Base-by-base conservation (phyloP, 1,140 invertebrate genomes). In the Hylaeus volcanicus region DNA sequence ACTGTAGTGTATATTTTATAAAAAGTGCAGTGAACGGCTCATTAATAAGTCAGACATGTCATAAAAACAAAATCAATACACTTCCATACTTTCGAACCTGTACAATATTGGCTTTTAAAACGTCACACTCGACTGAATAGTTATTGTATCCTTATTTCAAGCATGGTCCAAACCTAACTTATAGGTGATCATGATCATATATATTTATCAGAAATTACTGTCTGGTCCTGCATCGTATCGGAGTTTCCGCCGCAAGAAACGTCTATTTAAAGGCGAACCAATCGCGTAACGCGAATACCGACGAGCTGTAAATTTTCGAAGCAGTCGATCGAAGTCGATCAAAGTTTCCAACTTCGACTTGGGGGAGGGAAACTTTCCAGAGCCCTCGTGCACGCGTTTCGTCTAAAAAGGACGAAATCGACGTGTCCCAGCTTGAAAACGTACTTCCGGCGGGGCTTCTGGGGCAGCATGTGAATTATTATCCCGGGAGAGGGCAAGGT, bases 281-380 rank as follows among this genome's bases (percentile, higher is more conserved):
- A 1, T n/a, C 14, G 43, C 15, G 15, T 37, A 48, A 9, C 48
- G 43, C 8, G 56, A 74, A 56, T 15, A 66, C 51, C 5, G 12
- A 3, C 3, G n/a, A 14, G 1, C 45, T 9, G 56, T 41, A 41
- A 61, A 61, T 77, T 71, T 77, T 71, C 55, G 37, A 71, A 51
- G 75, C 55, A 51, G 51, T 43, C 66, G 75, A 77, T 77, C 75
- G 41, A 66, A 75, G 51, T 75, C 60, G 58, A 74, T 74, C 73
- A 55, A 75, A 65, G 48, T 75, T 71, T 60, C 11, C 9, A 71
- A 71, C 43, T 71, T 58, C 51, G 64, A 15, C 60, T 51, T n/a
- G 5, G 6, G 45, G 51, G 68, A 76, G 6, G 45, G 39, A 76
- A 76, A 68, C 37, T 64, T 76, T 56, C 51, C 63, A 45, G 48